Evolutionary conservation across 2,113 vertebrate species (phyloP).

Genomic region (Anoplopoma fimbria): DNA sequence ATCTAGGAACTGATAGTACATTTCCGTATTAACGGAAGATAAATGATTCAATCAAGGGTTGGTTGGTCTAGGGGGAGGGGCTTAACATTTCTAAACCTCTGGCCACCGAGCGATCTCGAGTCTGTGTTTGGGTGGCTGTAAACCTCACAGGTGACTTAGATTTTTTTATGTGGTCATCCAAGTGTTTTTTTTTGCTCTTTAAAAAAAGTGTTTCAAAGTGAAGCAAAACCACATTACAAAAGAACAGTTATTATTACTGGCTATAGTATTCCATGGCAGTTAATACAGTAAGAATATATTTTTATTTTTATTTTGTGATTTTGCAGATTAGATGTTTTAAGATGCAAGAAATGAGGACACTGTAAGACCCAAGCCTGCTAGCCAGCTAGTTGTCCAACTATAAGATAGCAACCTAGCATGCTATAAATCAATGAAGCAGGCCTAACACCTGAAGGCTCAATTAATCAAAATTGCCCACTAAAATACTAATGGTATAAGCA

Average conservation of each 20-base stretch:
- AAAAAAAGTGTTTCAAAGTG: constrained; percentile 5
- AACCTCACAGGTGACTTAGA: not conserved
- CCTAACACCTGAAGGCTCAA: not conserved
- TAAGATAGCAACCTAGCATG: not conserved
- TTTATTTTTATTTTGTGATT: not conserved
- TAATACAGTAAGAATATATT: not conserved
- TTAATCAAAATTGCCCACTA: not conserved
- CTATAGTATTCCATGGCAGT: not conserved
- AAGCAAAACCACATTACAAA: constrained; percentile 7
- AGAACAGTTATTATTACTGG: not conserved
- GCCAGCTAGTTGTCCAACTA: too few relatives aligned
- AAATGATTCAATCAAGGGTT: not conserved
- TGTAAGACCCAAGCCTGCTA: not conserved
- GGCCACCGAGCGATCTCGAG: not conserved
- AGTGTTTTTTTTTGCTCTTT: not conserved
- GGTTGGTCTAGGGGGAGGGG: not conserved
- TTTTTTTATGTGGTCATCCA: not conserved
- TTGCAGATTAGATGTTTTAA: not conserved
- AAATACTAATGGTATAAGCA: not conserved
- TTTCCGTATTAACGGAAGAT: not conserved
- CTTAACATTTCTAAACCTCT: not conserved
- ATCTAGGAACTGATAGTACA: not conserved
- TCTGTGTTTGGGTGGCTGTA: not conserved
- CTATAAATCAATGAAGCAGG: not conserved
- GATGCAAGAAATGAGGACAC: not conserved